Evolutionary conservation across 2,888 invertebrate genomes (phyloP), one percentile per base, ranked within the genome.

Genomic region (Temnothorax unifasciatus): DNA sequence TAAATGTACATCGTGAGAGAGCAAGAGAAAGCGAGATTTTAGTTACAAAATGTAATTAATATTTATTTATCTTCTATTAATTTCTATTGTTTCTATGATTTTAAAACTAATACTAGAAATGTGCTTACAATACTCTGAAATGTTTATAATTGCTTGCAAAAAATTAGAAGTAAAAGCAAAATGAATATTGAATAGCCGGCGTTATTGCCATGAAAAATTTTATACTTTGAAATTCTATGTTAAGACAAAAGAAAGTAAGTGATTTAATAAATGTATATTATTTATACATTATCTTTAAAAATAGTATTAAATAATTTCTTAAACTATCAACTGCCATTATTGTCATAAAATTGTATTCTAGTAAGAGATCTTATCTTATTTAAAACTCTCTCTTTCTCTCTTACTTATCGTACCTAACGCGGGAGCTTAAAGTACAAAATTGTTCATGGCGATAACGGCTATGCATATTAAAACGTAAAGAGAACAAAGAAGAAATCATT

Each of bases 391-490:
- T 29, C 29, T 29, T 3, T 29, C 29, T 29, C 3, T 29, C 29
- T 63, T 47, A 34, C 50, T 57, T 57, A 25, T 79, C 6, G 4
- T 18, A 47, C 1, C 59, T 47, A 38, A 34, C 15, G 4, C 34
- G 18, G 6, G 59, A 59, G 47, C n/a, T 47, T 34, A 4, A 57
- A 41, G 21, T 59, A 34, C 47, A 57, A 47, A 79, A 81, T 44
- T 77, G 29, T 34, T 38, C 18, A 18, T 34, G 4, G 21, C 11
- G 57, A 81, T 81, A 81, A 81, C 18, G 34, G 34, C 18, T 25
- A 13, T 71, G 73, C 79, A 81, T 81, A 79, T 44, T 79, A 81
- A 81, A 79, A 44, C 34, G 15, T 47, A 34, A 29, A 54, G 34
- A 34, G 47, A 38, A 59, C 25, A 13, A 38, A 59, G 44, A 71